phyloP scores from a whole-genome alignment of 2,888 invertebrate genomes.

The Drosophila greeni region DNA sequence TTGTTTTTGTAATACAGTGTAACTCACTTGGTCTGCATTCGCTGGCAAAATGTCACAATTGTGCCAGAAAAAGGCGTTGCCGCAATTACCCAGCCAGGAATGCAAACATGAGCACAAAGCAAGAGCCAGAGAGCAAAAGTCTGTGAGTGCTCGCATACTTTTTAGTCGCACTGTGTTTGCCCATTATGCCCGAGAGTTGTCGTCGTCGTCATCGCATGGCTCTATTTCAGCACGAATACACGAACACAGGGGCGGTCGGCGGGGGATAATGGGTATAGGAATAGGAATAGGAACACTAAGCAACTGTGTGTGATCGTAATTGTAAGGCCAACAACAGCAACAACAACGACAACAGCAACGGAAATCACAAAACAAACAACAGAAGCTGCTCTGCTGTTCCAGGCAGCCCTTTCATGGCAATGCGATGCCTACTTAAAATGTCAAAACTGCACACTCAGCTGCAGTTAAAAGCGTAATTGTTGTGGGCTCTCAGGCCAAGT shows the following conservation, averaged over 20 bases:
- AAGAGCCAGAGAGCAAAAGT: slow-evolving; percentile 13
- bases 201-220: slow-evolving; percentile 39
- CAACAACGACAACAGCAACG: slow-evolving; percentile 26
- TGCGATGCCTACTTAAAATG: slow-evolving; percentile 57
- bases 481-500: slow-evolving; percentile 10
- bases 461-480: slow-evolving; percentile 28
- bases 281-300: slow-evolving; percentile 20
- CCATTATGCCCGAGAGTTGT: slow-evolving; percentile 30
- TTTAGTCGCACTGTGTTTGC: slow-evolving; percentile 34
- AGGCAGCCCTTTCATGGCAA: slow-evolving; percentile 37
- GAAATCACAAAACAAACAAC: slow-evolving; percentile 45
- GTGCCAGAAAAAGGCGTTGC: slow-evolving; percentile 71
- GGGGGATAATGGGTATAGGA: slow-evolving; percentile 16
- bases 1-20: neutral
- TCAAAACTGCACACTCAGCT: slow-evolving; percentile 64
- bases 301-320: slow-evolving; percentile 61
- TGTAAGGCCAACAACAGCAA: slow-evolving; percentile 53
- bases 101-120: slow-evolving; percentile 24
- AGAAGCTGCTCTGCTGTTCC: slow-evolving; percentile 35
- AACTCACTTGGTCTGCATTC: slow-evolving; percentile 13
- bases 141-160: slow-evolving; percentile 34
- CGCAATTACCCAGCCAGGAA: slow-evolving; percentile 61
- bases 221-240: slow-evolving; percentile 38
- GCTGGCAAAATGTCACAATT: slow-evolving; percentile 54
- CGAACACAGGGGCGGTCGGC: slow-evolving; percentile 5